phyloP scores from a whole-genome alignment of 2,113 vertebrate genomes.

The Hemibagrus wyckioides region DNA sequence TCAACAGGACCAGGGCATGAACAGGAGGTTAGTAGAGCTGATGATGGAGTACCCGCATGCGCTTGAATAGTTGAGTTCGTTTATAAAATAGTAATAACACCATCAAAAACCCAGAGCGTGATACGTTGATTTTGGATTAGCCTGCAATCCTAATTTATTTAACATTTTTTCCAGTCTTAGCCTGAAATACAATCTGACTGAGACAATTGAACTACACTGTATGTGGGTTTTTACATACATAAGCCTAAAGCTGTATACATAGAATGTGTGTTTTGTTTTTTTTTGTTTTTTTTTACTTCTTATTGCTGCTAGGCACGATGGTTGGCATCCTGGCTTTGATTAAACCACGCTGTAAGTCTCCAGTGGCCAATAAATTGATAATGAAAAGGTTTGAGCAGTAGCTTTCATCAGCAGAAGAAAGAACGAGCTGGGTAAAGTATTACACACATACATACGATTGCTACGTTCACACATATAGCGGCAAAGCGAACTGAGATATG shows the following conservation, averaged over 20 bases:
- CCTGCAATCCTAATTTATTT: constrained; percentile 45
- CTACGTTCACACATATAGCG: too few species aligned
- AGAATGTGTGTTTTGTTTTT: not conserved
- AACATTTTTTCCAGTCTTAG: not conserved
- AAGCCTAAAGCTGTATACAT: constrained; percentile 13
- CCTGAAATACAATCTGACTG: constrained; percentile 17
- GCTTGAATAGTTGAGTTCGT: constrained; percentile 24
- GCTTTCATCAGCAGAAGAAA: not conserved
- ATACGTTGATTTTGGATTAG: constrained; percentile 38
- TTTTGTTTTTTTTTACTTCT: not conserved
- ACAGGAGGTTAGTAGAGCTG: not conserved
- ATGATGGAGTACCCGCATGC: constrained; percentile 45
- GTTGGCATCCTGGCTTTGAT: constrained; percentile 44
- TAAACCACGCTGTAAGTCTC: constrained; percentile 9
- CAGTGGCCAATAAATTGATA: not conserved
- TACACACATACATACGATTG: not conserved
- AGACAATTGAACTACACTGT: constrained; percentile 20
- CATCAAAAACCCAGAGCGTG: constrained; percentile 24
- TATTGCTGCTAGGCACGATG: constrained; percentile 49
- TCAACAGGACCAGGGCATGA: not conserved
- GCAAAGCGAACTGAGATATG: too few species aligned
- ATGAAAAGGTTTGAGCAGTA: not conserved
- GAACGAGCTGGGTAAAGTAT: not conserved
- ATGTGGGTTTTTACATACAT: constrained; percentile 5
- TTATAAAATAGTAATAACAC: constrained; percentile 34